Conservation (phyloP, 2,888 invertebrate genomes). For the Branchipolynoe longqiensis region DNA sequence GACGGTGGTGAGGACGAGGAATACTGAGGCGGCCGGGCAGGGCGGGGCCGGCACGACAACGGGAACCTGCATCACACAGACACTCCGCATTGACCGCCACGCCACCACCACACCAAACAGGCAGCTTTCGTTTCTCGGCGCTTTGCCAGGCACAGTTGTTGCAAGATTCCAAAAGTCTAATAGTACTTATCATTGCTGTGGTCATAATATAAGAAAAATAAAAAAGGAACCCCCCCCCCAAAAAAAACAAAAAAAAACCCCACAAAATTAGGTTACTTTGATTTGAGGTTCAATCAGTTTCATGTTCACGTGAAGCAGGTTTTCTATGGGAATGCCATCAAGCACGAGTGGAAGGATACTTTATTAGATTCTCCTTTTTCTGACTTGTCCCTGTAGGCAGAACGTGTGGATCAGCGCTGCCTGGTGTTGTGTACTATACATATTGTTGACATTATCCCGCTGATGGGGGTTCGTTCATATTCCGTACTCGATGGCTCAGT, state of each 20-base stretch:
- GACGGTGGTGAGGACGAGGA: slow-evolving; percentile 62
- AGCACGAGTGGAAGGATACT: no score
- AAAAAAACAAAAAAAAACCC: no score
- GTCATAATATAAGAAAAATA: no score
- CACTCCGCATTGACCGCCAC: slow-evolving; percentile 18
- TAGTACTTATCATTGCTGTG: no score
- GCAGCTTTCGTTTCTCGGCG: not conserved
- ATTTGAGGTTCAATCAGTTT: no score
- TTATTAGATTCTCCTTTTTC: no score
- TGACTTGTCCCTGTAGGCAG: no score
- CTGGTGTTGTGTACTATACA: slow-evolving; percentile 15
- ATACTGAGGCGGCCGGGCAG: slow-evolving; percentile 23
- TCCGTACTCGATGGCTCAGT: slow-evolving; percentile 13
- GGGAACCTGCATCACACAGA: not conserved
- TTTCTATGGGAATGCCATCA: no score
- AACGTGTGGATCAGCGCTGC: not conserved
- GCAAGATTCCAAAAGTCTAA: not conserved
- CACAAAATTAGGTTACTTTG: no score
- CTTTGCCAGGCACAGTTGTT: slow-evolving; percentile 53
- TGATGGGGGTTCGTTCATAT: not conserved
- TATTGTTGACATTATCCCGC: not conserved
- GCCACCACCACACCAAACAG: no score
- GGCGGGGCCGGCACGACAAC: not conserved
- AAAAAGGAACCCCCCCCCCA: no score
- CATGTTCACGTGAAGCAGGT: no score